Evolutionary conservation across 2,797 vertebrate genomes (phyloP).

Genomic region (Alcedo atthis): DNA sequence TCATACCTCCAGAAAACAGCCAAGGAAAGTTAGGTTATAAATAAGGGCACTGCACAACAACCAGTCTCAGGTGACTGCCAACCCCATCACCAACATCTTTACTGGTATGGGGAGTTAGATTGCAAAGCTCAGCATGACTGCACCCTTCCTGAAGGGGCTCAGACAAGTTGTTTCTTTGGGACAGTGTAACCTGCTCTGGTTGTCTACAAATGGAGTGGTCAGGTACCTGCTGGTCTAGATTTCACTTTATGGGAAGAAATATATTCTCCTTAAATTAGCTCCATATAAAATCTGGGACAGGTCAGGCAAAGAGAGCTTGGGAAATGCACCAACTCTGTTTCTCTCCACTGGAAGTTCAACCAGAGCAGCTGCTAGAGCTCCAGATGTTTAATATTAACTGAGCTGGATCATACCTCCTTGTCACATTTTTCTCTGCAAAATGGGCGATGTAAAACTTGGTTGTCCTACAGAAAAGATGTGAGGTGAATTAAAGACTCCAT

Average conservation of each 20-base stretch:
- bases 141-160: not conserved
- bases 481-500: not conserved
- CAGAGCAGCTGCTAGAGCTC: not conserved
- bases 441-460: not conserved
- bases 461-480: not conserved
- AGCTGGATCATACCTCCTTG: not conserved
- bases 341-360: not conserved
- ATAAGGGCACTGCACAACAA: not conserved
- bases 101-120: not conserved
- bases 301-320: not conserved
- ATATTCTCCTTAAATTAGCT: not conserved
- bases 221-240: not conserved
- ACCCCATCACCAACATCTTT: rapidly evolving
- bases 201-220: not conserved
- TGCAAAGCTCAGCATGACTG: not conserved
- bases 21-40: not conserved
- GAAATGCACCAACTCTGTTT: not conserved
- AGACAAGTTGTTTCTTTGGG: not conserved
- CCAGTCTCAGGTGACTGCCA: not conserved
- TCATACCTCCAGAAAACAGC: not conserved
- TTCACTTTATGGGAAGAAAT: rapidly evolving
- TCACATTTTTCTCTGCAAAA: slow-evolving; percentile 9
- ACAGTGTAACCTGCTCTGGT: not conserved
- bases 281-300: not conserved
- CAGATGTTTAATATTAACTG: not conserved